Evolutionary conservation across 2,113 vertebrate genomes (phyloP).

Genomic region (Bujurquina vittata): DNA sequence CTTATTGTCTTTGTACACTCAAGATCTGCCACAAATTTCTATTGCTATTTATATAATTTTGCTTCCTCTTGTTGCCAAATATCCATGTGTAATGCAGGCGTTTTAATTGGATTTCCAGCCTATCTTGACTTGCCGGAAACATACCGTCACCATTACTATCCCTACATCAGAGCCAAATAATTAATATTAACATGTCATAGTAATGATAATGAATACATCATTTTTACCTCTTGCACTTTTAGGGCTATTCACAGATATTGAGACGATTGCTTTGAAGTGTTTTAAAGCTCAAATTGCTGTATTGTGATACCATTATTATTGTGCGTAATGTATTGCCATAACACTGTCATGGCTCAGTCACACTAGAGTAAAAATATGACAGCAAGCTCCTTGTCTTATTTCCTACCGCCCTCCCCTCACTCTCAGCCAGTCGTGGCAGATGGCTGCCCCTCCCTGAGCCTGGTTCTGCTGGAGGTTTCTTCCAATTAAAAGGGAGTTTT

Average conservation of each 20-base stretch:
- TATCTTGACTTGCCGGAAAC: background rate
- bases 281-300: background rate
- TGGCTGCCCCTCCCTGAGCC: no score
- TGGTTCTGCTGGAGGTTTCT: no score
- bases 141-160: background rate
- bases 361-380: background rate
- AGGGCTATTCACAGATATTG: no score
- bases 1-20: no score
- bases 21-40: background rate
- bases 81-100: background rate
- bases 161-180: background rate
- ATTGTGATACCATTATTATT: background rate
- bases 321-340: background rate
- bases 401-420: no score
- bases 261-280: background rate
- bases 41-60: background rate
- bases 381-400: background rate
- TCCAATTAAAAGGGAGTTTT: no score
- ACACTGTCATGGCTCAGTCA: background rate
- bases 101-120: background rate
- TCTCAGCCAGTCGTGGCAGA: no score
- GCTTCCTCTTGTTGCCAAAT: background rate
- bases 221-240: no score
- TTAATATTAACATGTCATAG: background rate
- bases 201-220: no score